Conservation (phyloP, 2,113 vertebrate species). For the Neodon shergylaensis region DNA sequence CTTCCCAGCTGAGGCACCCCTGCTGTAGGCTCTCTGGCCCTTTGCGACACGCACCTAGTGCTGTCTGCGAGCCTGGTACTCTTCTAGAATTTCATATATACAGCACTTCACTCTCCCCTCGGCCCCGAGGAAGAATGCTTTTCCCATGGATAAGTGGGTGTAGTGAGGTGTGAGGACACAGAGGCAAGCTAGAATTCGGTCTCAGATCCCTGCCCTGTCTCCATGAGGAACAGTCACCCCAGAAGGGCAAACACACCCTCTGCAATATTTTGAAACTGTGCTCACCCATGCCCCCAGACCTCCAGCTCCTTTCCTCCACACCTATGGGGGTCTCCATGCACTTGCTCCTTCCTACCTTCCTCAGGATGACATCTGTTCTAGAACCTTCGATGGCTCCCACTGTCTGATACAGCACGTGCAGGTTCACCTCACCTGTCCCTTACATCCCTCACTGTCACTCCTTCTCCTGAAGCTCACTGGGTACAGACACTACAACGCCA, state of each 20-base stretch:
- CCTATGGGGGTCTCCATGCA: background rate
- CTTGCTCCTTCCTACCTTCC: background rate
- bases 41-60: background rate
- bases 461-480: background rate
- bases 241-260: background rate
- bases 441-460: accelerated
- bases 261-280: background rate
- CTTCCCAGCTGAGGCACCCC: background rate
- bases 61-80: background rate
- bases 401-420: background rate
- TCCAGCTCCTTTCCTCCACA: background rate
- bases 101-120: accelerated
- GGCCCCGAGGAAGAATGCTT: accelerated
- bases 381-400: background rate
- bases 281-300: background rate
- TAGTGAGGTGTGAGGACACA: background rate
- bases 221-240: background rate
- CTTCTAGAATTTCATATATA: background rate
- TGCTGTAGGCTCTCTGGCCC: background rate
- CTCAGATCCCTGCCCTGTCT: background rate
- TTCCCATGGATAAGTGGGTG: background rate
- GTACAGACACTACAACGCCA: background rate
- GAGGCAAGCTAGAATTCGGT: background rate
- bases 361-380: background rate
- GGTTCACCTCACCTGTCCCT: too few relatives aligned